Evolutionary conservation across 2,888 invertebrate genomes (phyloP), one percentile per base, ranked within the genome.

Genomic region (Coremacera marginata): DNA sequence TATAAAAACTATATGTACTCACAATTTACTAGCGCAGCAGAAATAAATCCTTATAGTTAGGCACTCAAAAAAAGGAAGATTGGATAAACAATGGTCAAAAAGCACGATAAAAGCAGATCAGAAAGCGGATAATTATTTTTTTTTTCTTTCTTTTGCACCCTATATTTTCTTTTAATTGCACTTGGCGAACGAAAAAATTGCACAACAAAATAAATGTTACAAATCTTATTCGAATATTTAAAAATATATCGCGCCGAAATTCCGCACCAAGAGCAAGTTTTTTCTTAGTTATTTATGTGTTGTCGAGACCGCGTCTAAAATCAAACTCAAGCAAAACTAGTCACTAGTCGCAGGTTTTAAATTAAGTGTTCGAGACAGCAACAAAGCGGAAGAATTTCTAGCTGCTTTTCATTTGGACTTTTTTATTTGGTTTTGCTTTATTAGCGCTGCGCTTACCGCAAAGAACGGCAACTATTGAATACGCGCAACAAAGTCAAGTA

Each of bases 291-390:
- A n/a, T 25, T 63, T 5, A 16, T 67, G 11, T 76, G 75, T 79
- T 80, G 75, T 78, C 79, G 67, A 78, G 70, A 77, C 80, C 77
- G 79, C 79, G 79, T 80, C 78, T 82, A 82, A 82, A 82, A 81
- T 80, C 77, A 77, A 80, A 82, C 82, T 82, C 82, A 80, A 76
- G 77, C 70, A 71, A 77, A 80, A 75, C 78, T 79, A 78, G 76
- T 72, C 78, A 78, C 81, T 79, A 81, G 77, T 78, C 80, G 78
- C 79, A 79, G 80, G 81, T 81, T 82, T 82, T 82, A 82, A 82
- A 82, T 81, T 82, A 78, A 80, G 14, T 60, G 57, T 73, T 55
- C n/a, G 74, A 71, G 52, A 62, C 22, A 70, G 14, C 51, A 34
- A 27, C 11, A 31, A 51, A 31, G 5, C 25, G 16, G 55, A 55